A percentile compares a stretch with the other conserved stretches of the same genome.
Conservation (phyloP, 2,888 invertebrate genomes). For the Poecilus cupreus region DNA sequence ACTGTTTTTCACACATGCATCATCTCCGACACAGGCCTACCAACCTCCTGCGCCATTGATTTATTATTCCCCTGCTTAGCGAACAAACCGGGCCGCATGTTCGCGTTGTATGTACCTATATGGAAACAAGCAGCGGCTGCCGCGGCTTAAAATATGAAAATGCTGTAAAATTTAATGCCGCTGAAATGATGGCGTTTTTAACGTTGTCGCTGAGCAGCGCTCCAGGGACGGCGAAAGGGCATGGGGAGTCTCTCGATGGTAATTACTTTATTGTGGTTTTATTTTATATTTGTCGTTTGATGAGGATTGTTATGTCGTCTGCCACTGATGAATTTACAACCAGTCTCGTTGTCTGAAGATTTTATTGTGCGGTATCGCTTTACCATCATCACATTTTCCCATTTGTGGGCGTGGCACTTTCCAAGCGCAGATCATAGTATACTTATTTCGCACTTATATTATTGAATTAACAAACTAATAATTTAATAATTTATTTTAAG, state of each 20-base stretch:
- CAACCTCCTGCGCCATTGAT: conserved; percentile 48
- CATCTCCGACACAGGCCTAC: conserved; percentile 58
- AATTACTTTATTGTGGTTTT: conserved; percentile 50
- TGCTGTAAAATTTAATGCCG: conserved; percentile 53
- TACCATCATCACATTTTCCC: too few relatives aligned
- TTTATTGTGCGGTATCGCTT: not conserved
- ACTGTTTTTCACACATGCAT: conserved; percentile 59
- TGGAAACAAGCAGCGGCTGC: conserved; percentile 18
- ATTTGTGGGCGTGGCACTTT: too few relatives aligned
- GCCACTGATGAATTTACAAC: conserved; percentile 14
- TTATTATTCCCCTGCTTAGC: conserved; percentile 57
- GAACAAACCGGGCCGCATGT: conserved; percentile 46
- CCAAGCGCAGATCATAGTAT: too few relatives aligned
- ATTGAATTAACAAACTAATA: too few relatives aligned
- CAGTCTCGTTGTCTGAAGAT: not conserved
- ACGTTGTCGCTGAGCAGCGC: not conserved
- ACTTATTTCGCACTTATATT: too few relatives aligned
- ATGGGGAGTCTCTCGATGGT: conserved; percentile 23
- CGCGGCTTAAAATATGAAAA: conserved; percentile 52
- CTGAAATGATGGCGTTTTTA: conserved; percentile 47
- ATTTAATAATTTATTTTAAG: too few relatives aligned
- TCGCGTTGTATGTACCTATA: too few relatives aligned
- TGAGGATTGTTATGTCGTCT: conserved; percentile 23
- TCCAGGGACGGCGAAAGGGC: not conserved
- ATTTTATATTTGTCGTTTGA: conserved; percentile 20